Conservation (phyloP, 2,888 invertebrate genomes). For the Melieria omissa region DNA sequence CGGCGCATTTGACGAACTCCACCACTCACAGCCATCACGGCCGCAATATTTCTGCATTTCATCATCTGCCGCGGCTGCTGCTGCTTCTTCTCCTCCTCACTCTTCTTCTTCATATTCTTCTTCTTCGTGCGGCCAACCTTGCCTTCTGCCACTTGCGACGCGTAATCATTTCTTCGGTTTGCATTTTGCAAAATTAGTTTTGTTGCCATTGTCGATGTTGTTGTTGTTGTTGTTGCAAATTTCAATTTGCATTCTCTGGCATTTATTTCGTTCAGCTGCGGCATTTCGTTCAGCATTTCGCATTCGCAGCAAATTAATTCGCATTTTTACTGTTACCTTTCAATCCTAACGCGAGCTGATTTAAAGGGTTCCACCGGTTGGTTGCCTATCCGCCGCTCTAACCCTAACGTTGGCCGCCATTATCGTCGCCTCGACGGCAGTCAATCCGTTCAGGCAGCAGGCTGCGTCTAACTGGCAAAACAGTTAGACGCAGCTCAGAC, state of each 20-base stretch:
- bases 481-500: too few relatives aligned
- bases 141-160: background rate
- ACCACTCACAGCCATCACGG: too few relatives aligned
- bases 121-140: background rate
- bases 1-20: too few relatives aligned
- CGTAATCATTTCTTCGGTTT: conserved; percentile 24
- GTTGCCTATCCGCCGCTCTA: too few relatives aligned
- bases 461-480: too few relatives aligned
- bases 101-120: background rate
- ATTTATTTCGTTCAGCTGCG: background rate
- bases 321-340: conserved; percentile 21
- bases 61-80: background rate
- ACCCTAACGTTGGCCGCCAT: too few relatives aligned
- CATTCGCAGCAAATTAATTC: conserved; percentile 28
- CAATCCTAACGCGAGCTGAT: background rate
- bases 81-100: conserved; percentile 8
- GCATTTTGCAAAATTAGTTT: conserved; percentile 19
- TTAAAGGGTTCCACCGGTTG: conserved; percentile 16
- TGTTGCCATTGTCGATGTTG: background rate
- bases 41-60: background rate
- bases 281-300: background rate
- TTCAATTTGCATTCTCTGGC: conserved; percentile 27
- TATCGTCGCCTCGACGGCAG: too few relatives aligned
- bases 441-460: too few relatives aligned
- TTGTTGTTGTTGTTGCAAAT: conserved; percentile 9